Evolutionary conservation across 2,113 vertebrate genomes (phyloP).

Genomic region (Heteronetta atricapilla): DNA sequence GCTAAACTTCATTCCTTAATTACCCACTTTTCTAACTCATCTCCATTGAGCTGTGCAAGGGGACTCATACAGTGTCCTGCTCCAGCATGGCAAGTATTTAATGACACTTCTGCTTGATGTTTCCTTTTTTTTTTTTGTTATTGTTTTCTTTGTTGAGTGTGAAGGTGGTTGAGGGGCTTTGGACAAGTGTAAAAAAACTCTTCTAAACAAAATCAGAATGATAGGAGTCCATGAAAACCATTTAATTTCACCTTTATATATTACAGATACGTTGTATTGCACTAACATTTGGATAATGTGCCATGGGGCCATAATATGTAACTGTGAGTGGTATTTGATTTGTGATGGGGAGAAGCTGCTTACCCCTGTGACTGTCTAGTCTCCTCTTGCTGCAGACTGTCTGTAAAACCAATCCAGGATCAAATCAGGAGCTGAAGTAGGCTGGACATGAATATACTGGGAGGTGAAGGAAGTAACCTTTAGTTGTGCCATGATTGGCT

Average conservation of each 20-base stretch:
- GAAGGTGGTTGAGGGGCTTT: neutral
- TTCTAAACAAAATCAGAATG: neutral
- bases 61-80: too few relatives aligned
- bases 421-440: neutral
- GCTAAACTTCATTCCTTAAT: neutral
- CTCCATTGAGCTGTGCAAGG: accelerated
- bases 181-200: neutral
- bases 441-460: neutral
- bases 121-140: neutral
- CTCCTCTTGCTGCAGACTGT: neutral
- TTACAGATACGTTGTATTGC: neutral
- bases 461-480: neutral
- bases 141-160: neutral
- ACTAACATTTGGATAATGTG: neutral
- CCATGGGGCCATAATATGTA: too few relatives aligned
- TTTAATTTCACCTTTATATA: neutral
- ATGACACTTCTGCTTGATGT: neutral
- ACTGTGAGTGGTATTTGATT: neutral
- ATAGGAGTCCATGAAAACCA: neutral
- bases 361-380: too few relatives aligned
- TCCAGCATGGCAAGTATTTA: neutral
- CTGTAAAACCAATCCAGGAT: neutral
- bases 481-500: neutral
- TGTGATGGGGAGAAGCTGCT: neutral
- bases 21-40: neutral